Base-by-base conservation (phyloP, 92 coral and sea anemone genomes). In the Hydrozoanthus gracilis region DNA sequence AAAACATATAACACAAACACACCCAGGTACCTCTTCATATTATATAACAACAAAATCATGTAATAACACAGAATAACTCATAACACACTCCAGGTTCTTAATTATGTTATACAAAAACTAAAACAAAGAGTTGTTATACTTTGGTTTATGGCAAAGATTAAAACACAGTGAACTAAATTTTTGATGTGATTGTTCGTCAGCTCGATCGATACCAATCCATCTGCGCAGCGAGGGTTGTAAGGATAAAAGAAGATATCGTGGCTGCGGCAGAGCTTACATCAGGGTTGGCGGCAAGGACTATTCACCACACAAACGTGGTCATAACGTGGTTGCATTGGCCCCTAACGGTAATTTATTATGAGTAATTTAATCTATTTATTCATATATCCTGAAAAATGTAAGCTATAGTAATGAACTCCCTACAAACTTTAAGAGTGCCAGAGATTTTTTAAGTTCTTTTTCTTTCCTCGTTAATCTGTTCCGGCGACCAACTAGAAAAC, bases 141-240 rank as follows among this genome's bases (percentile, higher is more conserved):
- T 56, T 3, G 64, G 64, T 56, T 10, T 17, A 50, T 3, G 12
- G 61, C 48, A 45, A 61, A 45, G 7, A 2, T 27, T 78, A 44
- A 7, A 44, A 12, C 4, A 62, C 18, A 78, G 9, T 17, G 49
- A 50, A 65, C 72, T 62, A 48, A 80, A 1, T 52, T 76, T 52
- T 18, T 18, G 7, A 9, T 10, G 13, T 47, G 4, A 47, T 17
- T 39, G 14, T 15, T 48, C 54, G 9, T 67, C 55, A 80, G 85
- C 85, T 39, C 64, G 65, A 13, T 73, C 85, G 44, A 70, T 80
- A 58, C 61, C 8, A 11, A 80, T 80, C 54, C 56, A 67, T 4
- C 85, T 80, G 18, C 85, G 85, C 51, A 80, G 85, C 45, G 84
- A 61, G 46, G 84, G 55, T 35, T 78, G 83, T 35, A 58, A 78